These are phyloP conservation scores for Tragelaphus imberbis DNA, from an alignment of 2,113 vertebrate genomes.

Conservation along the genomic window DNA sequence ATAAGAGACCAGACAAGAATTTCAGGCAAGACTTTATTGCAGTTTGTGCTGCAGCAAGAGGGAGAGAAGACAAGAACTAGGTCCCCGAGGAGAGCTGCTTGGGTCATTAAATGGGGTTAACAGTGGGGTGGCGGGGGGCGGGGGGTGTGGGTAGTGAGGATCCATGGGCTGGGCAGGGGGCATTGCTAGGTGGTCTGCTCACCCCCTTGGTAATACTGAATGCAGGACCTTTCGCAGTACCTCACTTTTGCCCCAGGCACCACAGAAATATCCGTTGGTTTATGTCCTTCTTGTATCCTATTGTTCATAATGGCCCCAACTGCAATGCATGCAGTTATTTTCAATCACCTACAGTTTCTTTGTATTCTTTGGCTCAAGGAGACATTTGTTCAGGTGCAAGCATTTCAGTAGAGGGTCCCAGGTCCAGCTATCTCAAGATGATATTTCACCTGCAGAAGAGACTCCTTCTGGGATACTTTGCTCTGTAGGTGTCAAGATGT, in stretches of 20 bases:
- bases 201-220: background rate
- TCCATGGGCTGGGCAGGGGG: background rate
- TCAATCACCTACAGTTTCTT: background rate
- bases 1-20: background rate
- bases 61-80: background rate
- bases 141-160: background rate
- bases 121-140: rapidly evolving
- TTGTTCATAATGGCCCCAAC: background rate
- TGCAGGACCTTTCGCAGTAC: background rate
- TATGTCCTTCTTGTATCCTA: background rate
- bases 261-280: background rate
- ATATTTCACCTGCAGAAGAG: background rate
- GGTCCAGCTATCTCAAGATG: background rate
- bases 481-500: background rate
- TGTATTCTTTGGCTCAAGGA: background rate
- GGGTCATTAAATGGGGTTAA: background rate
- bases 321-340: background rate
- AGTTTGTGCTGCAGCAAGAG: background rate
- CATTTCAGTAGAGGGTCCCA: background rate
- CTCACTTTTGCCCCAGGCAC: background rate
- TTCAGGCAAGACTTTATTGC: background rate
- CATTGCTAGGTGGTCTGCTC: background rate
- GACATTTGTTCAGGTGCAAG: background rate
- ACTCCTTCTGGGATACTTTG: background rate
- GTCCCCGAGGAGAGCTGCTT: background rate